Evolutionary conservation across 1,140 invertebrate species (phyloP).

Genomic region (Temnothorax longispinosus): DNA sequence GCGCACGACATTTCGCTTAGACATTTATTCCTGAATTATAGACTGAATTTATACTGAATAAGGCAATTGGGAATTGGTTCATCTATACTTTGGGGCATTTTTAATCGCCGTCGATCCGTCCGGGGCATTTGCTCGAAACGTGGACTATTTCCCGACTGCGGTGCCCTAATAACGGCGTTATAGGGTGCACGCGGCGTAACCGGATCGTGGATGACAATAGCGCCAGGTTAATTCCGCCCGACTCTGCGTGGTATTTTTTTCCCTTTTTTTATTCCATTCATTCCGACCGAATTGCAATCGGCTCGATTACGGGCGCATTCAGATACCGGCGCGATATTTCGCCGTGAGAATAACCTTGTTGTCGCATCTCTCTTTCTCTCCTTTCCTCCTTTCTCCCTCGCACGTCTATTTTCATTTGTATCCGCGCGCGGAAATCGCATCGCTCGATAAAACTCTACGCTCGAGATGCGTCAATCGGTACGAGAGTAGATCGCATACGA

Average conservation of each 20-base stretch:
- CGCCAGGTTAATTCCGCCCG: conserved; percentile 47
- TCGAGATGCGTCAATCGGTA: conserved; percentile 62
- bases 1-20: not conserved
- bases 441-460: conserved; percentile 55
- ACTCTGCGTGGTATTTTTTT: not conserved
- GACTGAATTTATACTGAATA: not conserved
- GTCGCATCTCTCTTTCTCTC: not conserved
- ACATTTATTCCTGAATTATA: too few species aligned
- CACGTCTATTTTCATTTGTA: conserved; percentile 70
- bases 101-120: conserved; percentile 22
- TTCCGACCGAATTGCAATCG: conserved; percentile 59
- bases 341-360: conserved; percentile 54
- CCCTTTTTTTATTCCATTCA: conserved; percentile 20
- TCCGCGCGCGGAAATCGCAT: conserved; percentile 45
- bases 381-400: not conserved
- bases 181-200: conserved; percentile 30
- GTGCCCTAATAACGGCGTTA: conserved; percentile 44
- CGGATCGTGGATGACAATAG: conserved; percentile 58
- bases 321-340: conserved; percentile 64
- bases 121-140: not conserved
- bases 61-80: conserved; percentile 30
- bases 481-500: conserved; percentile 68
- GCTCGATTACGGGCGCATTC: conserved; percentile 60
- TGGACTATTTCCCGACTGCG: conserved; percentile 42
- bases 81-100: conserved; percentile 25